Conservation (phyloP, 2,888 invertebrate genomes). For the Mesorhabditis belari region DNA sequence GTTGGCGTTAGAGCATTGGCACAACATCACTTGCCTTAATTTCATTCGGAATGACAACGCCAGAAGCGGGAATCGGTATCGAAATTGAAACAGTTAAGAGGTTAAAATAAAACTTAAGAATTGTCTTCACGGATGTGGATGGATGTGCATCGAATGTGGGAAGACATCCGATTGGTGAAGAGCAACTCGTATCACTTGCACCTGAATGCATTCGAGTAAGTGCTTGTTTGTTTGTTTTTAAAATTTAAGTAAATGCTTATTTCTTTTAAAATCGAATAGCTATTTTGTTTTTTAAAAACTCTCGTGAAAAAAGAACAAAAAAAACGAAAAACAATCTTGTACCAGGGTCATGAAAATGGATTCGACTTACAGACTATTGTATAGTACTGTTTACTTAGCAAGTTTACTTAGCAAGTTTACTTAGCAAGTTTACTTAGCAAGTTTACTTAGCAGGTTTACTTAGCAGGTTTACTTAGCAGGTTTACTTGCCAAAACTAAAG, state of each 20-base stretch:
- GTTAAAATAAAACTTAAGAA: slow-evolving; percentile 14
- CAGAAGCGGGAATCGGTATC: slow-evolving; percentile 4
- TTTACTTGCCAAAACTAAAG: not conserved
- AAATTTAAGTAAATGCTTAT: not conserved
- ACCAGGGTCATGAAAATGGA: too few species aligned
- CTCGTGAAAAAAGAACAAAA: not conserved
- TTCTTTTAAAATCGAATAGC: not conserved
- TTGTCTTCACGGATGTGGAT: slow-evolving; percentile 53
- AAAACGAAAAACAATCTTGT: too few species aligned
- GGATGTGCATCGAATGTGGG: slow-evolving; percentile 47
- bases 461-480: not conserved
- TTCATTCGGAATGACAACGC: slow-evolving; percentile 39
- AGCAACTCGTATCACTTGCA: slow-evolving; percentile 52
- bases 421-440: too few species aligned
- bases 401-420: too few species aligned
- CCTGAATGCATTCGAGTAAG: slow-evolving; percentile 52
- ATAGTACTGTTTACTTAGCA: too few species aligned
- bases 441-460: too few species aligned
- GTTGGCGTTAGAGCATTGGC: slow-evolving; percentile 53
- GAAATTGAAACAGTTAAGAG: not conserved
- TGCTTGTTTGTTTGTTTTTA: not conserved
- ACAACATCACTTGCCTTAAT: slow-evolving; percentile 53
- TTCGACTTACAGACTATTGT: too few species aligned
- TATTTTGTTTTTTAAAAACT: not conserved
- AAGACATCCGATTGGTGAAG: slow-evolving; percentile 52